These are phyloP conservation scores for Brachionichthys hirsutus DNA, from an alignment of 2,113 vertebrate genomes.

Conservation along the genomic window DNA sequence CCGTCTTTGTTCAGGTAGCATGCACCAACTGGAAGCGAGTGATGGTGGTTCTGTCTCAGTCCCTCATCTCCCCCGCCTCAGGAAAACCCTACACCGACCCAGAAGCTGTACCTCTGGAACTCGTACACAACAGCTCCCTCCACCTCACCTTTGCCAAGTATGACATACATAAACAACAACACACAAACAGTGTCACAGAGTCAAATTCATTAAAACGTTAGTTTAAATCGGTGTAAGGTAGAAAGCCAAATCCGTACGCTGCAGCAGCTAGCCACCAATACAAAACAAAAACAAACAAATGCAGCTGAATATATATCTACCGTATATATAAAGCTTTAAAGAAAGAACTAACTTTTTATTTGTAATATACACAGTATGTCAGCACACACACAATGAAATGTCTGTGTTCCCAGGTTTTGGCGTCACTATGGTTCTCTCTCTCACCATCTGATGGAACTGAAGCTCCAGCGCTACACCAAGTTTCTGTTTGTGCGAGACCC, in stretches of 20 bases:
- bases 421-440: constrained; percentile 74
- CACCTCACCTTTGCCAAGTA: constrained; percentile 85
- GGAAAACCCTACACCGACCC: constrained; percentile 76
- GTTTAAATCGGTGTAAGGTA: no score
- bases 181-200: neutral
- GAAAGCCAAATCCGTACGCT: no score
- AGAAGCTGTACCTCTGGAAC: constrained; percentile 81
- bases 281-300: no score
- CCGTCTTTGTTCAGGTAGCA: constrained; percentile 79
- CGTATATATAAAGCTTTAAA: no score
- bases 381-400: no score
- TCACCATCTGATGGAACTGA: constrained; percentile 69
- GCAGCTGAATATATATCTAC: no score
- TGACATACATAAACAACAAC: constrained; percentile 39
- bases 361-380: no score
- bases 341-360: no score
- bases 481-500: constrained; percentile 94
- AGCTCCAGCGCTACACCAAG: constrained; percentile 91
- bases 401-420: constrained; percentile 66
- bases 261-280: no score
- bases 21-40: constrained; percentile 97
- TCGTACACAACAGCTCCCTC: constrained; percentile 87
- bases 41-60: constrained; percentile 88
- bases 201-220: neutral
- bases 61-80: constrained; percentile 79